Evolutionary conservation across 2,888 invertebrate species (phyloP), one percentile per base, ranked within the genome.

Genomic region (Agapostemon virescens): DNA sequence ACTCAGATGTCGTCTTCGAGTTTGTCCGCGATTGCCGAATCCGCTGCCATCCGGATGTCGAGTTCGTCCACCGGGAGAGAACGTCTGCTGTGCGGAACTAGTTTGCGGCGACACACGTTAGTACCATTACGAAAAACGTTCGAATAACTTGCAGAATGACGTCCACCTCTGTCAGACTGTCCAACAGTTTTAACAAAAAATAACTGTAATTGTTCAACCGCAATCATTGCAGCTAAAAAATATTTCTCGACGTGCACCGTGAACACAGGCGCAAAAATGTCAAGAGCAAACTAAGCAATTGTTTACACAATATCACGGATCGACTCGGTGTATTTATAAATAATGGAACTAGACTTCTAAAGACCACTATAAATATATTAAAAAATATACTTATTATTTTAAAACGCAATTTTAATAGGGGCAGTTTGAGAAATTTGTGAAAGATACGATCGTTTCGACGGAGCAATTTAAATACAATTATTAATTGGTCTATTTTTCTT

Each of bases 51-150:
- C 94, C 30, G 95, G 96, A 72, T 97, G 97, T 92, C 95, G 96
- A 79, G 93, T 88, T 42, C 89, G 89, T 69, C 89, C 96, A 58
- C 96, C 96, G 82, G 94, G 95, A 85, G 94, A 94, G 84, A 95
- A 94, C 79, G 93, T 94, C 69, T 97, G 97, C 93, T 98, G 98
- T 91, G 95, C 97, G 0, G 95, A 96, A 90, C 93, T 97, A 85
- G 94, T 96, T 74, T 97, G 97, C 91, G 94, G 92, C 86, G 88
- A 93, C 88, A 88, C 95, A 89, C 95, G 96, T 94, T 83, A 86
- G 86, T 86, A 77, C 42, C n/a, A 66, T 66, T 66, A 63, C 36
- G 72, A 69, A 72, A 66, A 82, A 63, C 42, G 13, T 58, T 15
- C n/a, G 40, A 26, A 55, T 26, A 55, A 55, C 26, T 26, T 55